phyloP scores from a whole-genome alignment of 1,140 invertebrate species.

The Caenorhabditis brenneri region DNA sequence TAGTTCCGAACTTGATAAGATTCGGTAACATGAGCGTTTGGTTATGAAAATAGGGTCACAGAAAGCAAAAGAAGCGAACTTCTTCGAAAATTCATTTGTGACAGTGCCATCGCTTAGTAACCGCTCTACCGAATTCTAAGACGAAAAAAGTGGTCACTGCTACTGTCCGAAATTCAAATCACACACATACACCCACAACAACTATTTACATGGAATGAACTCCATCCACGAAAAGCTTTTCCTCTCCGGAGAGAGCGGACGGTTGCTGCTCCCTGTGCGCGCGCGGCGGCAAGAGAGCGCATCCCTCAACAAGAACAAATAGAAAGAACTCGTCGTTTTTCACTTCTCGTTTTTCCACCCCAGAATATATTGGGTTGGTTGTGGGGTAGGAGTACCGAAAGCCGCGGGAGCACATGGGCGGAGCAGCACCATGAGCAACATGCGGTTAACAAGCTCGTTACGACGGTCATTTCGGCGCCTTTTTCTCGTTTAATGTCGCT shows the following conservation, averaged over 20 bases:
- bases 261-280: background rate
- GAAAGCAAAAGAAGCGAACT: no score
- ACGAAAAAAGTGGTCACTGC: no score
- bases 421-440: background rate
- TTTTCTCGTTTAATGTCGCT: background rate
- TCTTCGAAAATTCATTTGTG: no score
- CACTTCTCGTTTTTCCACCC: background rate
- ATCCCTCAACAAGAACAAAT: conserved; percentile 2
- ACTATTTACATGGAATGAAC: conserved; percentile 26
- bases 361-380: background rate
- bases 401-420: background rate
- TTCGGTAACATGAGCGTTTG: no score
- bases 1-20: no score
- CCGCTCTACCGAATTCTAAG: no score
- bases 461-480: conserved; percentile 33
- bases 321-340: background rate
- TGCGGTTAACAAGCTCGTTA: conserved; percentile 36
- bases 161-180: no score
- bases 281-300: background rate
- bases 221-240: background rate
- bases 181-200: background rate
- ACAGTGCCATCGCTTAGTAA: no score
- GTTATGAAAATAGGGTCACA: no score
- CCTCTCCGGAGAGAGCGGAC: background rate
- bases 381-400: background rate